Base-by-base conservation (phyloP, 2,888 invertebrate genomes). In the Cryptocephalus moraei region DNA sequence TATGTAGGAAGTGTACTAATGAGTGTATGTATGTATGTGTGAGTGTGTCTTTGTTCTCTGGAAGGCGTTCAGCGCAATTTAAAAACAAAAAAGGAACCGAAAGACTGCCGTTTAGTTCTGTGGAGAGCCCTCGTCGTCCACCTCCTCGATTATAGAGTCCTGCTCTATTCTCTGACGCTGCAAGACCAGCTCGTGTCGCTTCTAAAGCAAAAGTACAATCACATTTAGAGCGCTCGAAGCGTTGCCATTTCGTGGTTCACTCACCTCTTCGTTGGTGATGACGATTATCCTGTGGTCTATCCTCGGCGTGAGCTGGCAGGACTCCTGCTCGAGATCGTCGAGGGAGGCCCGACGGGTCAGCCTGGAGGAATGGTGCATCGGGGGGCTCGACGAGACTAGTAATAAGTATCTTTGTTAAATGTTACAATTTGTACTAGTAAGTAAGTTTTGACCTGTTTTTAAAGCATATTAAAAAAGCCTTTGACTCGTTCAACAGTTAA, bases 241-340 rank as follows among this genome's bases (percentile, higher is more conserved):
- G 6, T 22, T 22, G 22, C 6, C 3, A 4, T 22, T 22, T 22
- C 6, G 22, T 6, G 22, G 12, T 13, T 22, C 9, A 4, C 63
- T 66, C 65, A 90, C 90, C 78, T 89, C 85, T 33, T 83, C 81
- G 54, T 78, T 83, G 59, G 78, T 80, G 33, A 90, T 75, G 31
- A 84, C 71, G 11, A 87, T 75, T 56, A 92, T 92, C 58, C 92
- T 75, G 60, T 88, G 86, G 61, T 92, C 91, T 1, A 86, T 72
- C 64, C 80, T 80, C 0, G 92, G 92, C 33, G 88, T 84, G 53
- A 92, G 71, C 54, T 86, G 84, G 65, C 88, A 88, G 1, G 86
- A 82, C 60, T 84, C 84, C 56, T 85, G 82, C 64, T 92, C 92
- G 44, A 90, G 72, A 57, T 89, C 89, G 59, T 90, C 89, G 38